Base-by-base conservation (phyloP, 2,797 vertebrate species). In the Thripadectes ignobilis region DNA sequence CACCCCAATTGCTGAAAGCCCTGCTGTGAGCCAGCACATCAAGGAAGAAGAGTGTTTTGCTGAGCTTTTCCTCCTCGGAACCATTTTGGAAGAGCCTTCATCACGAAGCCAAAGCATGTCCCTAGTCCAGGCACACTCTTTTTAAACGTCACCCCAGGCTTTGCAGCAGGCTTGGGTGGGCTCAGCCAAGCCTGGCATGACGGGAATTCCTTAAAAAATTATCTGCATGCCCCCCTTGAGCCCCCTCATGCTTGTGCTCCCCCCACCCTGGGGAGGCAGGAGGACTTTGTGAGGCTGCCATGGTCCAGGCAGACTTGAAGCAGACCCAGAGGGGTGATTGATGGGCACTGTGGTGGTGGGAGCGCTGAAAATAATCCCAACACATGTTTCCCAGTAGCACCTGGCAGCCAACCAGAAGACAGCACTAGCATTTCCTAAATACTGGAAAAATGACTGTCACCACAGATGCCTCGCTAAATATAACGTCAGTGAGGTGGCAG, bases 321-420 rank as follows among this genome's bases (percentile, higher is more conserved):
- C 88, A 75, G 82, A 87, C 95, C 76, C 92, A 46, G 7, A 2
- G 23, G 51, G 14, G 3, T 97, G 97, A 97, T 96, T 98, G 97
- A 98, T 96, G 89, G 96, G 68, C 67, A 38, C 90, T 75, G 52
- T 93, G 93, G 85, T 90, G 91, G 89, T 88, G 94, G 95, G 95
- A 97, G 86, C 6, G 22, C 97, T 66, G 39, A 97, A 98, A 98
- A 98, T 98, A 98, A 97, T 97, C 87, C 88, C 93, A 97, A 95
- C 97, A 98, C 98, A 97, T 97, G 97, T 96, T 97, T 97, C 96
- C 94, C 89, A 92, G 96, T 97, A 96, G 96, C 97, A 97, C 96
- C 97, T 97, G 97, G 97, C 98, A 97, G 89, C 91, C 93, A 96
- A 97, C 97, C 97, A 98, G 95, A 97, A 97, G 96, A 95, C 96